Evolutionary conservation across 2,888 invertebrate genomes (phyloP), one percentile per base, ranked within the genome.

Genomic region (Aplocera efformata): DNA sequence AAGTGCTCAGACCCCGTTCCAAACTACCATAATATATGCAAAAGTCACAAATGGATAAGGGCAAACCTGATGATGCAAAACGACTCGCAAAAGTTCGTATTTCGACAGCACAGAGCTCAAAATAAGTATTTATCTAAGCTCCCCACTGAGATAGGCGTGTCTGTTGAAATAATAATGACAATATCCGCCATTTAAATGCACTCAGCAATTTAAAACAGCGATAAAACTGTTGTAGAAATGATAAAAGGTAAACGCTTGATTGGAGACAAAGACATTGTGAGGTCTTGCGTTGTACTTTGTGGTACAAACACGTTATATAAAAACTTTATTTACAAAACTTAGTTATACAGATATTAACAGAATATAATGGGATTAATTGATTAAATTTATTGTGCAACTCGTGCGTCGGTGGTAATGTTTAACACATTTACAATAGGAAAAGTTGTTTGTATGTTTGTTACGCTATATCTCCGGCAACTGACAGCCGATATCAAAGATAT

Each of bases 161-260:
- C 69, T 56, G 53, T 60, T 57, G 45, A 52, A 53, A 60, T 68
- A 72, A 76, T 76, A 72, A 68, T 60, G 38, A 58, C 71, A 60
- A 76, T 79, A 78, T 79, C 77, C 76, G 75, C 67, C 67, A 72
- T 58, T 65, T 71, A 72, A 63, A 62, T 63, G 66, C 64, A 60
- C 53, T 52, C 41, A 33, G 62, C 59, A 72, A 69, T 72, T 72
- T 63, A 55, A 70, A 60, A 57, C 53, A 41, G 42, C 47, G 67
- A 64, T 61, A 61, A 55, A 47, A 42, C 13, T 46, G 36, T 33
- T 49, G 52, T 56, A 58, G 53, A 53, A 38, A 45, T 52, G 68
- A 67, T 67, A 67, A 71, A 65, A 63, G 35, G 43, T 48, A 42
- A 56, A 59, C 63, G 67, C 50, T 58, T 58, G 63, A 72, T 74